Conservation (phyloP, 2,888 invertebrate genomes). For the Prenolepis imparis region DNA sequence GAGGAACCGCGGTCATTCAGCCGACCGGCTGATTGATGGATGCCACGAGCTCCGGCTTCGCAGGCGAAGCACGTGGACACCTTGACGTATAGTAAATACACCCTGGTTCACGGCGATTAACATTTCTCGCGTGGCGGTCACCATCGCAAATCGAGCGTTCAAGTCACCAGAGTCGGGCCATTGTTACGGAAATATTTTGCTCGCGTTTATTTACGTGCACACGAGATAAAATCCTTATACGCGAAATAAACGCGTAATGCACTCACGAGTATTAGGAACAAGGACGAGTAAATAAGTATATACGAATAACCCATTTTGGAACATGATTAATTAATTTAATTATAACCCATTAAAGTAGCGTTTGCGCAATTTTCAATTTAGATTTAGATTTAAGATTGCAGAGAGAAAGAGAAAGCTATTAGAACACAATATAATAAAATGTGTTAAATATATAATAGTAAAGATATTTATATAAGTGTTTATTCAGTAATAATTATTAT, state of each 20-base stretch:
- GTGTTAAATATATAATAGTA: not conserved
- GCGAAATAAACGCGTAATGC: not conserved
- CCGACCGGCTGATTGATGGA: slow-evolving; percentile 25
- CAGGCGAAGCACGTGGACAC: not conserved
- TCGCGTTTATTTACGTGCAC: not conserved
- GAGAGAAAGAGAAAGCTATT: not conserved
- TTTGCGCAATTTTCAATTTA: not conserved
- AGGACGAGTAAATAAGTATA: not conserved
- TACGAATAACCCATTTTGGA: not conserved
- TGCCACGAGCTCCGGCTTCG: not conserved
- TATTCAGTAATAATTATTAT: too few relatives aligned
- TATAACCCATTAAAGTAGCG: not conserved
- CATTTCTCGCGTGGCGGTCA: not conserved
- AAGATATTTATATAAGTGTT: too few relatives aligned
- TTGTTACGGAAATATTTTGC: not conserved
- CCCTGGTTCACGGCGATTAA: not conserved
- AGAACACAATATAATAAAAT: not conserved
- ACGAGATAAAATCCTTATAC: not conserved
- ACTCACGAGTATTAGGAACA: not conserved
- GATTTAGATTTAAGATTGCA: not conserved
- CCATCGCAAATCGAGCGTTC: not conserved
- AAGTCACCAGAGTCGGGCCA: not conserved
- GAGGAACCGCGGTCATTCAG: slow-evolving; percentile 33
- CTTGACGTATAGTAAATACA: not conserved
- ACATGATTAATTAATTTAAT: not conserved